A percentile compares a stretch with the other conserved stretches of the same genome.
phyloP scores from a whole-genome alignment of 23 tunicate species.

The Halocynthia roretzi region DNA sequence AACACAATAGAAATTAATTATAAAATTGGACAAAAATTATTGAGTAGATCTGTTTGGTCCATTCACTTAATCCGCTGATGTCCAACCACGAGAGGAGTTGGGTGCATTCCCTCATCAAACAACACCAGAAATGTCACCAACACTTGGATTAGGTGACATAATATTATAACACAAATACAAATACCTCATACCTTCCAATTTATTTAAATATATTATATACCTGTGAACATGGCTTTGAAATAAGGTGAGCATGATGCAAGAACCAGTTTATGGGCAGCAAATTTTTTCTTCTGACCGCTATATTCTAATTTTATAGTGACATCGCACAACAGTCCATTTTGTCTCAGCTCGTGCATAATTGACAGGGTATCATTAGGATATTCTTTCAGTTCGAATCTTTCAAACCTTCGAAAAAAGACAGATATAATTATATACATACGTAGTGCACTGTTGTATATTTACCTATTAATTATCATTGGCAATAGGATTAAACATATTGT shows the following conservation, averaged over 20 bases:
- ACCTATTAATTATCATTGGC: background rate
- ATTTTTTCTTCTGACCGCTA: slow-evolving; percentile 62
- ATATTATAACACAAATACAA: no score
- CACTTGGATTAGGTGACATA: no score
- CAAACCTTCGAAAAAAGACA: slow-evolving; percentile 23
- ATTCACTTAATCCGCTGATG: no score
- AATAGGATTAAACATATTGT: slow-evolving; percentile 2
- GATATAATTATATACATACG: background rate
- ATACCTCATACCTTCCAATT: no score
- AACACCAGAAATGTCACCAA: no score
- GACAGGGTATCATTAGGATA: slow-evolving; percentile 64
- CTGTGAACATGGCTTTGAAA: slow-evolving; percentile 93
- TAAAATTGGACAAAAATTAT: no score
- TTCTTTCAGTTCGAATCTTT: slow-evolving; percentile 72
- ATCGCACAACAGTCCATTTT: slow-evolving; percentile 70
- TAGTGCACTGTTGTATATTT: background rate
- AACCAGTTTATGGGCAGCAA: slow-evolving; percentile 79
- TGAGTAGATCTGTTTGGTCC: no score
- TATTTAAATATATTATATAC: slow-evolving; percentile 16
- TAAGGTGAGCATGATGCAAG: slow-evolving; percentile 86
- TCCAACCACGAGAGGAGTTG: background rate
- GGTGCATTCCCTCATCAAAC: background rate
- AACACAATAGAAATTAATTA: background rate
- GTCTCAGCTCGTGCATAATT: slow-evolving; percentile 68
- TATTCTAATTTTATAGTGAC: slow-evolving; percentile 88